Conservation (phyloP, 2,888 invertebrate genomes). For the Mamestra brassicae region DNA sequence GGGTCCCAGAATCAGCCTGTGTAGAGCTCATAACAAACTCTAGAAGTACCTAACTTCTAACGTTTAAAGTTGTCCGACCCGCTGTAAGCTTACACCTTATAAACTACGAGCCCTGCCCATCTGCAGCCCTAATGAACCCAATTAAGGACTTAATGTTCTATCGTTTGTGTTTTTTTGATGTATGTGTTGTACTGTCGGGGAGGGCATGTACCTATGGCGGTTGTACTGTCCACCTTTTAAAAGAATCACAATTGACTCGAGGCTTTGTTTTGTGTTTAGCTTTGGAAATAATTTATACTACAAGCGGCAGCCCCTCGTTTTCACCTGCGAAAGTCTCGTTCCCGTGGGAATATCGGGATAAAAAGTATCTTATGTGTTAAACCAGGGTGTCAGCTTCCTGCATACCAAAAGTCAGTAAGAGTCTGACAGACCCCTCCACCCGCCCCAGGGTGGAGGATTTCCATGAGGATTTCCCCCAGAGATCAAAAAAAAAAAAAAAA, state of each 20-base stretch:
- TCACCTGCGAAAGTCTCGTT: no score
- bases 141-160: conserved; percentile 39
- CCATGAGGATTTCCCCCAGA: no score
- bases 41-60: not conserved
- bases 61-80: not conserved
- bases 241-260: not conserved
- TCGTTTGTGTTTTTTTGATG: conserved; percentile 21
- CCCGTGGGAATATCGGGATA: no score
- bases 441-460: no score
- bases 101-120: conserved; percentile 2
- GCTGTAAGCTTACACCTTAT: conserved; percentile 17
- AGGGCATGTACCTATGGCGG: no score
- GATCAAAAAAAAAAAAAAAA: no score
- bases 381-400: no score
- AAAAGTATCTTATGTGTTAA: no score
- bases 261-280: not conserved
- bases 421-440: no score
- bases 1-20: not conserved
- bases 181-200: not conserved
- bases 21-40: not conserved
- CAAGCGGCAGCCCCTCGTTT: no score
- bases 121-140: conserved; percentile 34
- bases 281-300: not conserved
- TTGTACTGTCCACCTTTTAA: not conserved
- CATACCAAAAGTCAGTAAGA: no score